Percentiles rank a stretch among this genome's conserved stretches.
These are phyloP conservation scores for Hypselothyrea guttata DNA, from an alignment of 2,888 invertebrate species.

Conservation along the genomic window DNA sequence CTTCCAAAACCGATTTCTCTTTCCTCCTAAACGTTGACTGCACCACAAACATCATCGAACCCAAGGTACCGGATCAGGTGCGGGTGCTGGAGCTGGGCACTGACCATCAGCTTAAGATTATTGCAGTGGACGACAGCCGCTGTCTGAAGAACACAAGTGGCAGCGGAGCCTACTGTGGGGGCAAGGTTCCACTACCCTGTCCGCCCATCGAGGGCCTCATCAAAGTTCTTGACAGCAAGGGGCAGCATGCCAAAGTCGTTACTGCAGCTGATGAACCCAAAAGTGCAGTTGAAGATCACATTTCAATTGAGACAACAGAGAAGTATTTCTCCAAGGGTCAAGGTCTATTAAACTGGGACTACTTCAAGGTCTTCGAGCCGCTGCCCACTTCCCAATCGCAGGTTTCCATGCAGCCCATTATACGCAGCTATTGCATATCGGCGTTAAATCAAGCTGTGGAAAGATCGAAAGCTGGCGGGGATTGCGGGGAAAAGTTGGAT, in stretches of 20 bases:
- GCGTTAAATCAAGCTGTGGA: constrained; percentile 20
- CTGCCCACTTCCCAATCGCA: background rate
- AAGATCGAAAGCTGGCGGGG: background rate
- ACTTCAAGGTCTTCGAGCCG: constrained; percentile 37
- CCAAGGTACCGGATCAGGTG: too few species aligned
- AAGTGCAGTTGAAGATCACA: too few species aligned
- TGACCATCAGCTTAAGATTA: too few species aligned
- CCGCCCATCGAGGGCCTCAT: constrained; percentile 9
- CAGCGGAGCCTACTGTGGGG: too few species aligned
- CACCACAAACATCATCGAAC: background rate
- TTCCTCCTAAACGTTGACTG: background rate
- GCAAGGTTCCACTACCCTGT: too few species aligned
- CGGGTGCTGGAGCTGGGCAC: too few species aligned
- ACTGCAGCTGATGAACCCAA: background rate
- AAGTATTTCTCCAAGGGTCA: constrained; percentile 11
- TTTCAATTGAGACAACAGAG: background rate
- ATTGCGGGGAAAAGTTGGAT: too few species aligned
- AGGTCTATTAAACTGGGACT: constrained; percentile 35
- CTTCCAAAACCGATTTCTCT: background rate
- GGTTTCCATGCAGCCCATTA: constrained; percentile 13
- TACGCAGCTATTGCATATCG: constrained; percentile 32
- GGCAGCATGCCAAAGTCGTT: background rate
- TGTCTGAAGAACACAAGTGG: too few species aligned
- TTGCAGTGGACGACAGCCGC: too few species aligned
- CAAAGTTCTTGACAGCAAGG: background rate